phyloP scores from a whole-genome alignment of 2,888 invertebrate species.

The Eutolmus rufibarbis region DNA sequence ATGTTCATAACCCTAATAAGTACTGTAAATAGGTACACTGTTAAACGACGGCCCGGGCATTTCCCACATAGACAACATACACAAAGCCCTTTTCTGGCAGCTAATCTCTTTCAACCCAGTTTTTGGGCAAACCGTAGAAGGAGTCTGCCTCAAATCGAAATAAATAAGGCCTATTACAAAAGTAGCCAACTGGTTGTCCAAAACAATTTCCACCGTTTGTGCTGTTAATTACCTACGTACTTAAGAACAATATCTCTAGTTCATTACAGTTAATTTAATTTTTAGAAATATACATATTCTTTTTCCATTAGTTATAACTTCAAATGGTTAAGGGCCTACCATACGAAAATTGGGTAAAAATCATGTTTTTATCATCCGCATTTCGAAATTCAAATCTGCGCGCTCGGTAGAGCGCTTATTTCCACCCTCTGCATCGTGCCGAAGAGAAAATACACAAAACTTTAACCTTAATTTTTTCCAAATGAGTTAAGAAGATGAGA shows the following conservation, averaged over 20 bases:
- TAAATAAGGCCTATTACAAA: not conserved
- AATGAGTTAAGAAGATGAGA: no score
- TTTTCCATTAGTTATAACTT: no score
- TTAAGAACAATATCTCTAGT: not conserved
- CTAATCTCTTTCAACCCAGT: not conserved
- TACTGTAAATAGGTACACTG: not conserved
- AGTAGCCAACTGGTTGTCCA: not conserved
- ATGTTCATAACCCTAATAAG: constrained; percentile 6
- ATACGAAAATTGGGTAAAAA: no score
- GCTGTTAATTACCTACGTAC: not conserved
- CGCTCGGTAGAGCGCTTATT: no score
- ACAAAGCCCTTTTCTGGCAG: not conserved
- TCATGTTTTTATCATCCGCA: no score
- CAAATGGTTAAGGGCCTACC: no score
- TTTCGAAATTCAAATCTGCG: no score
- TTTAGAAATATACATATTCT: no score
- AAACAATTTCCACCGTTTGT: not conserved
- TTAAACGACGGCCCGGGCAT: not conserved
- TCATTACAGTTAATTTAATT: not conserved
- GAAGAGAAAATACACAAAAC: no score
- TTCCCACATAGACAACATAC: not conserved
- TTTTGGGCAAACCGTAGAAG: not conserved
- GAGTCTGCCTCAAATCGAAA: not conserved
- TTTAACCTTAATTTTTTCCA: no score
- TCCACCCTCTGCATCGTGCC: no score